Conservation (phyloP, 2,888 invertebrate species). For the Tenthredo livida region DNA sequence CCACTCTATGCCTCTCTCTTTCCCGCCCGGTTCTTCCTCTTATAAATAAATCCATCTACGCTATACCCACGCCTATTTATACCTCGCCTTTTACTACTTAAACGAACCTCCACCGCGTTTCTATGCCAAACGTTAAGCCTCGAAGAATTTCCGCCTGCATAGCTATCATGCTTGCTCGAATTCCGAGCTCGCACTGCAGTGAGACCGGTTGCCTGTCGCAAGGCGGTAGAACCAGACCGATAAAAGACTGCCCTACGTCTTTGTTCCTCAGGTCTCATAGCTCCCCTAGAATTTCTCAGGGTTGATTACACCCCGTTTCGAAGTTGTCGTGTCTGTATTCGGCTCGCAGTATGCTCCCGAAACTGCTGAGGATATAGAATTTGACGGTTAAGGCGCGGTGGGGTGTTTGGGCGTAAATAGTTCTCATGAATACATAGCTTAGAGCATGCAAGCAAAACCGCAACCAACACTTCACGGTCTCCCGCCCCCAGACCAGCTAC, state of each 20-base stretch:
- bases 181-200: neutral
- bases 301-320: neutral
- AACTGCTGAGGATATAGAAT: conserved; percentile 31
- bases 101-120: neutral
- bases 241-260: neutral
- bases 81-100: neutral
- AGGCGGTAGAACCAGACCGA: neutral
- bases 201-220: neutral
- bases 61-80: neutral
- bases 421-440: conserved; percentile 70
- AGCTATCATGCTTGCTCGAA: neutral
- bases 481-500: neutral
- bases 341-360: neutral
- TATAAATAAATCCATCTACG: conserved; percentile 15
- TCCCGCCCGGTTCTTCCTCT: neutral
- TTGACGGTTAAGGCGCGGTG: conserved; percentile 1
- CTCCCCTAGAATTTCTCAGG: neutral
- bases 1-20: neutral
- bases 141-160: neutral
- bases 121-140: neutral
- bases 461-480: conserved; percentile 66
- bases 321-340: neutral
- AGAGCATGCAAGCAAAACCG: conserved; percentile 71
- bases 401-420: conserved; percentile 67
- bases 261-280: neutral